phyloP scores from a whole-genome alignment of 2,888 invertebrate genomes.

The Platycnemis pennipes region DNA sequence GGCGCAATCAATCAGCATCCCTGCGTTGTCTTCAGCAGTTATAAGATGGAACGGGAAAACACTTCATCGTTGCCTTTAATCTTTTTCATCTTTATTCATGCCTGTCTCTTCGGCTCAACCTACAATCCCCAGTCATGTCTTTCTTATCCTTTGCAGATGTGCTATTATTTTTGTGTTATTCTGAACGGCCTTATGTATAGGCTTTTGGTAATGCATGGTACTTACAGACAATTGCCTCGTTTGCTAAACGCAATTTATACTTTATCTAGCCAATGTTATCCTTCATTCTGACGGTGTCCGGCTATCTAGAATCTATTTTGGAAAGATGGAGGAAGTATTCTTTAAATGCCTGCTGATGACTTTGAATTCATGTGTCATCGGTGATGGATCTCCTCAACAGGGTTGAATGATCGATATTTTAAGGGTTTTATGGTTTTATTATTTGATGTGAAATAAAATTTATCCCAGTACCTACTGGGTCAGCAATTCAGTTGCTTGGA shows the following conservation, averaged over 20 bases:
- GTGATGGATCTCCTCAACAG: not conserved
- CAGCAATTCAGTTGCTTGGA: not conserved
- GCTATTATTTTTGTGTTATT: too few species aligned
- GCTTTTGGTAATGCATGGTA: too few species aligned
- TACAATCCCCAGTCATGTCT: not conserved
- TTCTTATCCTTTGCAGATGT: not conserved
- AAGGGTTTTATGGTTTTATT: not conserved
- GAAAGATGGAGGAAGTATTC: not conserved
- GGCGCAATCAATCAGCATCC: not conserved
- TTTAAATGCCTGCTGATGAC: not conserved
- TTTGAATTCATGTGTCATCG: not conserved
- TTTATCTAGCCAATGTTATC: not conserved
- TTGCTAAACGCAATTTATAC: not conserved
- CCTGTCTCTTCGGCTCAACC: not conserved
- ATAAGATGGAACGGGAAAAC: not conserved
- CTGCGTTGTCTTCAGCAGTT: not conserved
- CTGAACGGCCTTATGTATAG: too few species aligned
- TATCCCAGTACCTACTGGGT: not conserved
- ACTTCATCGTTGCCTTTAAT: not conserved
- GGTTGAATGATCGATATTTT: not conserved
- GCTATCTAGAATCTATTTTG: not conserved
- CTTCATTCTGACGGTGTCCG: not conserved
- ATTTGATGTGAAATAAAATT: not conserved
- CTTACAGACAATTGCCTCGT: not conserved
- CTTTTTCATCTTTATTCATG: not conserved